Evolutionary conservation across 2,888 invertebrate species (phyloP), one percentile per base, ranked within the genome.

Genomic region (Girardia tigrina): DNA sequence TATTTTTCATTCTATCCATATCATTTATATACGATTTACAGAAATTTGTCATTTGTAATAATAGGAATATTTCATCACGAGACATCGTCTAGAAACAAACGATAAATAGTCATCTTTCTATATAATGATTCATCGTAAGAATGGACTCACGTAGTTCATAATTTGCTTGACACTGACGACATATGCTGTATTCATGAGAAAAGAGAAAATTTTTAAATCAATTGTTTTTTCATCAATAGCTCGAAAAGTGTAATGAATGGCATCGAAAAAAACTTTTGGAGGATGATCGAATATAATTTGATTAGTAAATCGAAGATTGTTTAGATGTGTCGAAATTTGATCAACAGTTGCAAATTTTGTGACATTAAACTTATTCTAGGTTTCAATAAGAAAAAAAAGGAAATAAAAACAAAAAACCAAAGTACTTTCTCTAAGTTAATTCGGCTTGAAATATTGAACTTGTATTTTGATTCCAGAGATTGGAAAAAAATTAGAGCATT

Each of bases 361-460:
- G 2, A 23, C 56, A n/a, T 56, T 56, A 4, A 56, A 20, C 23
- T 23, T 56, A 56, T 56, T 56, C 56, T 56, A 56, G 56, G 23
- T 2, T 12, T 56, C 4, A 36, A 36, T 12, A 12, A 36, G 12
- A 36, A 56, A 4, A 4, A 16, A 8, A 56, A n/a, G 6, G 6
- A 20, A 12, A 56, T 4, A 56, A 56, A 12, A 56, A 6, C 23
- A 23, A 56, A 20, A 16, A 56, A 56, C 56, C n/a, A n/a, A n/a
- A 56, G 23, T 56, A 56, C 56, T 16, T 56, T 56, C n/a, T 56
- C 56, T 56, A 56, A 56, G n/a, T 56, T 56, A 20, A 56, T 56
- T 56, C 56, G 56, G 23, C 23, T 4, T 8, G 56, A 56, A 56
- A 56, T 56, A 56, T 56, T 56, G 20, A 56, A 8, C 23, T 56